phyloP scores from a whole-genome alignment of 2,113 vertebrate species.

The Cheilinus undulatus region DNA sequence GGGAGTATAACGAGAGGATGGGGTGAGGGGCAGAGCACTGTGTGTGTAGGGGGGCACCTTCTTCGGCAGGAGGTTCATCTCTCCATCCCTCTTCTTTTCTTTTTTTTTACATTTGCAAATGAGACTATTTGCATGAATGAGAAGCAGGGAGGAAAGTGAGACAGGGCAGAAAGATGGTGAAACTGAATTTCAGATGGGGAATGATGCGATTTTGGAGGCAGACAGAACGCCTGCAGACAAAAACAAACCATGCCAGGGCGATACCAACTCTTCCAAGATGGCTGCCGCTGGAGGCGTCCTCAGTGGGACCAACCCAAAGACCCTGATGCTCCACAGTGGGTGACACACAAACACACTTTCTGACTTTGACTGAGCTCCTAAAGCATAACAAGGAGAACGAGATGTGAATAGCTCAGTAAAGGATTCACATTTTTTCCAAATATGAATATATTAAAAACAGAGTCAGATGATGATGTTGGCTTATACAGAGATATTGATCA shows the following conservation, averaged over 20 bases:
- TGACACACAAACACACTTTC: conserved; percentile 56
- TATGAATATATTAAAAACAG: conserved; percentile 53
- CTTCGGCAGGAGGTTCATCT: conserved; percentile 66
- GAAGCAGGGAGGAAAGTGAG: conserved; percentile 23
- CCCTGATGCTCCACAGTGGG: conserved; percentile 17
- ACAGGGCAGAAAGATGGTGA: conserved; percentile 3
- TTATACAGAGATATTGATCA: conserved; percentile 74
- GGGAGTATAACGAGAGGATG: conserved; percentile 77
- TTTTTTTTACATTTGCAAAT: conserved; percentile 66
- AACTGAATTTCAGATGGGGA: conserved; percentile 12
- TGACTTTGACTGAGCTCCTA: conserved; percentile 2
- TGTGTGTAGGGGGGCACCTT: conserved; percentile 56
- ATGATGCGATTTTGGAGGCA: conserved; percentile 41
- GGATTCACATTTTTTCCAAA: conserved; percentile 45
- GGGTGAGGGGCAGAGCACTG: conserved; percentile 61
- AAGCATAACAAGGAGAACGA: conserved; percentile 12
- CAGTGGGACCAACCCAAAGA: conserved; percentile 69
- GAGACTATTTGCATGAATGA: conserved; percentile 63
- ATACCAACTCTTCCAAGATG: conserved; percentile 78
- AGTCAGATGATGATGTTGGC: conserved; percentile 31
- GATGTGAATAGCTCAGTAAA: conserved; percentile 23
- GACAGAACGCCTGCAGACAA: conserved; percentile 60
- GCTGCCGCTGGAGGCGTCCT: conserved; percentile 74
- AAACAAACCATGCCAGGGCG: conserved; percentile 62
- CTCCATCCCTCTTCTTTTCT: conserved; percentile 42